These are phyloP conservation scores for Poecilia gillii DNA, from an alignment of 2,797 vertebrate species.

Conservation along the genomic window DNA sequence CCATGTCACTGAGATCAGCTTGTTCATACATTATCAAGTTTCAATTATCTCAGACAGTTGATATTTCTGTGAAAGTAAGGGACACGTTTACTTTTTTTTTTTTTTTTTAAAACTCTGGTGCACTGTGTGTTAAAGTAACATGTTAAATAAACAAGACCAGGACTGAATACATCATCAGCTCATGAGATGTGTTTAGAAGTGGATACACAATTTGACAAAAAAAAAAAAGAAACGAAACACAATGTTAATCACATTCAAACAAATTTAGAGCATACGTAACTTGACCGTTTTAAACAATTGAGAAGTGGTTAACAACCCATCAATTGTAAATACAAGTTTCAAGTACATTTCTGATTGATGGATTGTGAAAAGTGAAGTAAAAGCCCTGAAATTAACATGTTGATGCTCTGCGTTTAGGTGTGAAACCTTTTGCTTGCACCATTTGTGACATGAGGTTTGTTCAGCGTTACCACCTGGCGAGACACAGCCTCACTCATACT, in stretches of 20 bases:
- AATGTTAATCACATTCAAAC: slow-evolving; percentile 43
- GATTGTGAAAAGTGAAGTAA: slow-evolving; percentile 50
- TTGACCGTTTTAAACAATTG: slow-evolving; percentile 10
- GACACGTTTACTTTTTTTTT: neutral
- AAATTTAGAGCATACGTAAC: slow-evolving; percentile 14
- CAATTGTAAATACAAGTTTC: slow-evolving; percentile 58
- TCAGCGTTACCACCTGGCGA: slow-evolving; percentile 82
- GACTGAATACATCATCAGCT: slow-evolving; percentile 74
- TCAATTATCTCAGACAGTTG: slow-evolving; percentile 20
- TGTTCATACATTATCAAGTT: slow-evolving; percentile 31
- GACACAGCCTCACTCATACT: slow-evolving; percentile 83
- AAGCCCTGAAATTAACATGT: slow-evolving; percentile 66
- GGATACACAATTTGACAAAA: slow-evolving; percentile 56
- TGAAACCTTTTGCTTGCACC: slow-evolving; percentile 82
- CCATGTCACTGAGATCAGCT: slow-evolving; percentile 64
- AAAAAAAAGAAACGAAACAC: neutral
- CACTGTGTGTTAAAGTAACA: slow-evolving; percentile 27
- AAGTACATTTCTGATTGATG: slow-evolving; percentile 55
- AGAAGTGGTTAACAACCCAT: slow-evolving; percentile 79
- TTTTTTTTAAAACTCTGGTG: neutral
- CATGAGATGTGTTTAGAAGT: slow-evolving; percentile 77
- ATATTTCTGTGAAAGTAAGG: slow-evolving; percentile 30
- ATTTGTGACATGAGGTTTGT: slow-evolving; percentile 83
- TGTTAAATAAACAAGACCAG: slow-evolving; percentile 14
- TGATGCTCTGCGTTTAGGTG: slow-evolving; percentile 80